These are phyloP conservation scores for Charanyca ferruginea DNA, from an alignment of 2,888 invertebrate species.

Conservation along the genomic window DNA sequence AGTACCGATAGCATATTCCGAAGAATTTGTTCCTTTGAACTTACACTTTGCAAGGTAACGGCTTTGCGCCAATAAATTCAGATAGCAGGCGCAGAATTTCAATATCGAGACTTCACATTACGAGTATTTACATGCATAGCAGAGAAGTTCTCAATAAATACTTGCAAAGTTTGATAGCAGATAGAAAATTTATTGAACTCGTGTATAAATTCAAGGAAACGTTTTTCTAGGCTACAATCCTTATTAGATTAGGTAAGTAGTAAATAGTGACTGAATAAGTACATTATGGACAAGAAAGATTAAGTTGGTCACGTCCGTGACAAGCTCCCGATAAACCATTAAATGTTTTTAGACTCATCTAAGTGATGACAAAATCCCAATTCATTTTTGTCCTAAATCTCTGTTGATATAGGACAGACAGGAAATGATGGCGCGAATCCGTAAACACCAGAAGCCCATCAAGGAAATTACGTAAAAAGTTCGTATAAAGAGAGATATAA, in stretches of 20 bases:
- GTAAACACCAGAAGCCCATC: slow-evolving; percentile 1
- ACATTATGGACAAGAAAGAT: not conserved
- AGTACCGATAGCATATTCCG: slow-evolving; percentile 12
- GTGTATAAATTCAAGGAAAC: not conserved
- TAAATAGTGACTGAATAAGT: too few species aligned
- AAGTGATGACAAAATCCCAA: not conserved
- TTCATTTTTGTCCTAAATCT: not conserved
- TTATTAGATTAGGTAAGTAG: not conserved
- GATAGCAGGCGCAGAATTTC: slow-evolving; percentile 73
- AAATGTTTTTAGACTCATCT: not conserved
- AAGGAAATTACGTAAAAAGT: slow-evolving; percentile 18
- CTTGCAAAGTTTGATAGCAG: slow-evolving; percentile 38
- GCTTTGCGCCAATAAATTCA: slow-evolving; percentile 71
- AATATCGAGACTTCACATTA: slow-evolving; percentile 73
- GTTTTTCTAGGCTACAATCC: not conserved
- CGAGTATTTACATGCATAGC: slow-evolving; percentile 66
- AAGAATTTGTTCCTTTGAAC: slow-evolving; percentile 44
- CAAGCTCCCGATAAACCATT: not conserved
- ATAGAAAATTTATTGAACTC: slow-evolving; percentile 46
- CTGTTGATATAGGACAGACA: slow-evolving; percentile 1
- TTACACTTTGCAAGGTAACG: slow-evolving; percentile 44
- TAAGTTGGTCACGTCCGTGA: not conserved
- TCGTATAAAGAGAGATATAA: not conserved
- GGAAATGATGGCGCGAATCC: slow-evolving; percentile 15
- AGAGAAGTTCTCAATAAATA: slow-evolving; percentile 55